These are phyloP conservation scores for Lasioglossum calceatum DNA, from an alignment of 2,888 invertebrate genomes.

Conservation along the genomic window DNA sequence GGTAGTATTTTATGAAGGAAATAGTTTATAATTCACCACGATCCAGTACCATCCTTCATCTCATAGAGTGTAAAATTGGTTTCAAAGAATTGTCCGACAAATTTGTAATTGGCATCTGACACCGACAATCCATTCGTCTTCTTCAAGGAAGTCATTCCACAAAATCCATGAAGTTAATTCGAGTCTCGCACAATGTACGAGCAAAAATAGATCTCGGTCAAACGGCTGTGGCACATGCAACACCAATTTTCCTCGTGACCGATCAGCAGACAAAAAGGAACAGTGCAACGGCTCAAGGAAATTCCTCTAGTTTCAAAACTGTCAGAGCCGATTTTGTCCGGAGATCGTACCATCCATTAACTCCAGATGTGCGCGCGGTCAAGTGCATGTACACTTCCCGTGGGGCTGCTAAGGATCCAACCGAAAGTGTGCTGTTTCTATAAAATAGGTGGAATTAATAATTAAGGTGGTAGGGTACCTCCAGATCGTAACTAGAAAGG, in stretches of 20 bases:
- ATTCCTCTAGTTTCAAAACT: conserved; percentile 32
- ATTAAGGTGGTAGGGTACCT: too few species aligned
- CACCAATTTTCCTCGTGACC: conserved; percentile 2
- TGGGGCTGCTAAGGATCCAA: conserved; percentile 9
- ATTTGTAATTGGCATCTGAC: not conserved
- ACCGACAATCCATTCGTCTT: not conserved
- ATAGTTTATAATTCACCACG: not conserved
- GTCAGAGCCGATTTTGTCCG: not conserved
- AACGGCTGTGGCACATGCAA: not conserved
- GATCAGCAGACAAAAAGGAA: not conserved
- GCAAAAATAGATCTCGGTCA: conserved; percentile 24
- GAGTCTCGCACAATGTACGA: not conserved
- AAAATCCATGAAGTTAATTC: not conserved
- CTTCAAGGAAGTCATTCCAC: not conserved
- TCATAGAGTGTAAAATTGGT: not conserved
- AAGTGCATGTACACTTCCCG: not conserved
- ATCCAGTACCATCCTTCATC: not conserved
- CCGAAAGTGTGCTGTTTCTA: conserved; percentile 3
- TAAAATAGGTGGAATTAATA: conserved; percentile 1
- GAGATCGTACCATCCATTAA: conserved; percentile 16
- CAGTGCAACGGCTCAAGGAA: not conserved
- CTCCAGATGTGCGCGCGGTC: conserved; percentile 31
- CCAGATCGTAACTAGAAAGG: too few species aligned
- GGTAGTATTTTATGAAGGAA: too few species aligned
- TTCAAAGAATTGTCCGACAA: not conserved